phyloP scores from a whole-genome alignment of 1,140 invertebrate species.

The Bilobella aurantiaca region DNA sequence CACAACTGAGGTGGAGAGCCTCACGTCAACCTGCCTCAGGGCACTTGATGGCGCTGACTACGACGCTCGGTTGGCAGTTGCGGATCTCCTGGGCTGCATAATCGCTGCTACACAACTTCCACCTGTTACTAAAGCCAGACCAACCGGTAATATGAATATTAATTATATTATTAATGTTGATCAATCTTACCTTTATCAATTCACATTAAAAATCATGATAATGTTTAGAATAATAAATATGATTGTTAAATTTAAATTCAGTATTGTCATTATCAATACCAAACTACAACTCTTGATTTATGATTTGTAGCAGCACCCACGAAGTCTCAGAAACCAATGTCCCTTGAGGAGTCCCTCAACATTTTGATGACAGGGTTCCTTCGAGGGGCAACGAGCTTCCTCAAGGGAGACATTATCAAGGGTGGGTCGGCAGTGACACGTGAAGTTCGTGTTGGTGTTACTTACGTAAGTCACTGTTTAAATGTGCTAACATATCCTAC shows the following conservation, averaged over 20 bases:
- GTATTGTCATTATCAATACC: no score
- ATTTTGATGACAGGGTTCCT: slow-evolving; percentile 91
- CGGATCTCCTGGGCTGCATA: slow-evolving; percentile 75
- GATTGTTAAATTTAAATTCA: neutral
- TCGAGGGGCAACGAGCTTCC: slow-evolving; percentile 82
- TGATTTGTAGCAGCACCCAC: neutral
- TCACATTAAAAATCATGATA: no score
- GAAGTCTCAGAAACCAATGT: slow-evolving; percentile 47
- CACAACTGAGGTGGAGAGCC: slow-evolving; percentile 77
- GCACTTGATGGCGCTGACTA: slow-evolving; percentile 90
- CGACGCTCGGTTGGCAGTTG: slow-evolving; percentile 82
- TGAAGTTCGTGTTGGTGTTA: slow-evolving; percentile 91
- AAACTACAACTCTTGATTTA: neutral
- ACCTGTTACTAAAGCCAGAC: slow-evolving; percentile 24
- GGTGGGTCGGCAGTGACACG: slow-evolving; percentile 81
- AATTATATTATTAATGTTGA: no score
- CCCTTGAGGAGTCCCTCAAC: slow-evolving; percentile 81
- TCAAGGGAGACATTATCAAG: slow-evolving; percentile 95
- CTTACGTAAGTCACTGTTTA: slow-evolving; percentile 63
- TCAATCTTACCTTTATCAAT: no score
- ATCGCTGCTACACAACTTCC: slow-evolving; percentile 66
- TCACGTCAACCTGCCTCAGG: slow-evolving; percentile 77
- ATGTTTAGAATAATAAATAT: no score
- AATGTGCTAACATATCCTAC: no score
- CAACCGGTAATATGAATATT: neutral